These are phyloP conservation scores for Neodontobutis hainanensis DNA, from an alignment of 2,113 vertebrate genomes.

Conservation along the genomic window DNA sequence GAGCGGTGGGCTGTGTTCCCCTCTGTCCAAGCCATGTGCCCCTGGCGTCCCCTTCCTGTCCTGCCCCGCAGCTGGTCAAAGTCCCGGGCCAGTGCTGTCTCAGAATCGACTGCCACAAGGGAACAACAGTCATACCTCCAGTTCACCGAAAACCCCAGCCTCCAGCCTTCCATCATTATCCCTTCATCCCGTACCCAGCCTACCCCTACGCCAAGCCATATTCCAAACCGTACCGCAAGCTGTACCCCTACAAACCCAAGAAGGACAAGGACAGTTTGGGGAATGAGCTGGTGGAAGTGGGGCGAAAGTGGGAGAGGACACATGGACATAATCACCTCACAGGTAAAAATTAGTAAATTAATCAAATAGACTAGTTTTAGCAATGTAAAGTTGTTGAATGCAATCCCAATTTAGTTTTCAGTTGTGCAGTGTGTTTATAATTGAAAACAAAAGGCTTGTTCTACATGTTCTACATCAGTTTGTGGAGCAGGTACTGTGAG, in stretches of 20 bases:
- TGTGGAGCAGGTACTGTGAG: too few relatives aligned
- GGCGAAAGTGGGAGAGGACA: slow-evolving; percentile 68
- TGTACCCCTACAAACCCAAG: slow-evolving; percentile 63
- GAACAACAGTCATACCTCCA: slow-evolving; percentile 50
- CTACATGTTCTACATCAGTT: too few relatives aligned
- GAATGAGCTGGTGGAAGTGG: slow-evolving; percentile 73
- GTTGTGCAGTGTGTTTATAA: too few relatives aligned
- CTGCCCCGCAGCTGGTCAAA: slow-evolving; percentile 77
- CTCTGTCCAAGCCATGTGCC: slow-evolving; percentile 81
- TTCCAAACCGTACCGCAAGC: slow-evolving; percentile 55
- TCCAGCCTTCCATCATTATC: slow-evolving; percentile 59
- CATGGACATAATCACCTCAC: slow-evolving; percentile 70
- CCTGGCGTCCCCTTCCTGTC: slow-evolving; percentile 75
- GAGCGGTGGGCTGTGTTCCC: slow-evolving; percentile 82
- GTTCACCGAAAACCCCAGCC: slow-evolving; percentile 39
- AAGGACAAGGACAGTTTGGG: slow-evolving; percentile 68
- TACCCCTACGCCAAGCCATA: slow-evolving; percentile 66
- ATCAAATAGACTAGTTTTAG: neutral
- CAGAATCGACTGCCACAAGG: slow-evolving; percentile 75
- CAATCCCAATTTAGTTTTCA: neutral
- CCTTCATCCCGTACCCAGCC: slow-evolving; percentile 65
- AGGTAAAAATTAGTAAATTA: slow-evolving; percentile 55
- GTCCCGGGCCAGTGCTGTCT: slow-evolving; percentile 83
- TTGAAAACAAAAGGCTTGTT: too few relatives aligned
- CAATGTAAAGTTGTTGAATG: neutral